Conservation (phyloP, 2,797 vertebrate species). For the Fistularia tabacaria region DNA sequence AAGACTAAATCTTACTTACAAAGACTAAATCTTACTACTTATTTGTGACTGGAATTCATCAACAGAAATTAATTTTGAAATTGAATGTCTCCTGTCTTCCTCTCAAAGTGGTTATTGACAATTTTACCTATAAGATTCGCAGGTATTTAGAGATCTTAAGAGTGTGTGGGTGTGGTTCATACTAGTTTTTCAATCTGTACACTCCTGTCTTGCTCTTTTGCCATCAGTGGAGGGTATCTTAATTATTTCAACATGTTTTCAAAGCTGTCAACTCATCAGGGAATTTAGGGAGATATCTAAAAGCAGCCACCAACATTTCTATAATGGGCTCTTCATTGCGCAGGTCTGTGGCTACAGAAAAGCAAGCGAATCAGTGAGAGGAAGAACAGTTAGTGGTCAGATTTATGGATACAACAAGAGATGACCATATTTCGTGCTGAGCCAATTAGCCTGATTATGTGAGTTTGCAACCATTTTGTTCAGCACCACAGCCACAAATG, state of each 20-base stretch:
- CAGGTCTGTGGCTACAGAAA: conserved; percentile 38
- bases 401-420: conserved; percentile 46
- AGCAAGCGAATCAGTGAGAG: conserved; percentile 42
- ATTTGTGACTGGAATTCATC: too few relatives aligned
- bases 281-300: conserved; percentile 32
- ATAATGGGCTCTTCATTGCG: conserved; percentile 24
- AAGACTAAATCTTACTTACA: too few relatives aligned
- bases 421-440: conserved; percentile 28
- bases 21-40: too few relatives aligned
- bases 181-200: neutral
- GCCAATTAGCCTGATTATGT: conserved; percentile 47
- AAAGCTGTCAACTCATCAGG: conserved; percentile 14
- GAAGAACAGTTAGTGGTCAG: conserved; percentile 36
- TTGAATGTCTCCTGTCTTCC: too few relatives aligned
- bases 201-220: too few relatives aligned
- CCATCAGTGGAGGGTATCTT: too few relatives aligned
- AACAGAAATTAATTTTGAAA: too few relatives aligned
- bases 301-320: conserved; percentile 15
- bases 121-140: too few relatives aligned
- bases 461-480: conserved; percentile 42
- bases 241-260: conserved; percentile 17
- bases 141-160: too few relatives aligned
- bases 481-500: conserved; percentile 31
- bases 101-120: too few relatives aligned
- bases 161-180: too few relatives aligned